Conservation (phyloP, 1,140 invertebrate species). For the Lamellibrachia luymesi region DNA sequence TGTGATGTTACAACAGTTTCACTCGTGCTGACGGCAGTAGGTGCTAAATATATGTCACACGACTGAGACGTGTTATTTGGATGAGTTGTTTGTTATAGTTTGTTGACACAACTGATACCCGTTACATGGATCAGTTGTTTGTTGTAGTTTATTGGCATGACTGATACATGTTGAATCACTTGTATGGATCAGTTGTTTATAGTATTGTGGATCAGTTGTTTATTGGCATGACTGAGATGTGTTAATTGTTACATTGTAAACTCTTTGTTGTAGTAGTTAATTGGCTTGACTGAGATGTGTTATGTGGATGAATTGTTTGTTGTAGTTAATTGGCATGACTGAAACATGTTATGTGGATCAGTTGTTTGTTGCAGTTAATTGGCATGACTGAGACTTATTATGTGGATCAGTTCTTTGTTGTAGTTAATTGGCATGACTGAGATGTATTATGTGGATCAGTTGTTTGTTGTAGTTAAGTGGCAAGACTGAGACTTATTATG, state of each 20-base stretch:
- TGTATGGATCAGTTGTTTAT: conserved; percentile 91
- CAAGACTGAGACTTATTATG: background rate
- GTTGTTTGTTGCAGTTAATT: background rate
- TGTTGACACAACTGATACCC: background rate
- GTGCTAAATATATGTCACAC: background rate
- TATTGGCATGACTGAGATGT: background rate
- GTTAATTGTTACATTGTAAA: too few relatives aligned
- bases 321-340: background rate
- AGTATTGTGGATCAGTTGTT: too few relatives aligned
- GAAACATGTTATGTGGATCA: background rate
- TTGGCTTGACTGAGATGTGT: background rate
- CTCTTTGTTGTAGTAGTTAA: background rate
- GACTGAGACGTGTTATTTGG: background rate
- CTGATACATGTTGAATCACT: conserved; percentile 88
- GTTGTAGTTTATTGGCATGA: conserved; percentile 81
- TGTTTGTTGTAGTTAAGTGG: background rate
- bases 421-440: background rate
- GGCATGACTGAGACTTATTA: background rate
- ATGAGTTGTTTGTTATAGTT: background rate
- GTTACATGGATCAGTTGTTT: background rate
- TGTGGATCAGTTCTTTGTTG: background rate
- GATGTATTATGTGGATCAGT: background rate
- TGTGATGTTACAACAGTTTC: background rate
- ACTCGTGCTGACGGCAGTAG: background rate
- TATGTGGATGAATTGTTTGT: background rate